Conservation (phyloP, 2,888 invertebrate species). For the Thecophora atra region DNA sequence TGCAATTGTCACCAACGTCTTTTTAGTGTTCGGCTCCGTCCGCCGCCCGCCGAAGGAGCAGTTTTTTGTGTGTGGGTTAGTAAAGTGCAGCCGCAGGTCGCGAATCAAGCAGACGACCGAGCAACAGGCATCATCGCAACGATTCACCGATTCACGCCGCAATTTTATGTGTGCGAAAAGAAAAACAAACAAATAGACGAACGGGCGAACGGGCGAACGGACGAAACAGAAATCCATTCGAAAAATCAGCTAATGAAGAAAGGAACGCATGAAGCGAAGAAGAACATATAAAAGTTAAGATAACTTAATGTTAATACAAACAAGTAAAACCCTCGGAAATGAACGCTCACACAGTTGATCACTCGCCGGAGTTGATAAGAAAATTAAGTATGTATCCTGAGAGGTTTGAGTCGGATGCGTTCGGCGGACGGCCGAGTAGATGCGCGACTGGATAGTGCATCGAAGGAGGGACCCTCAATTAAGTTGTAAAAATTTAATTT, state of each 20-base stretch:
- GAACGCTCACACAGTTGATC: not conserved
- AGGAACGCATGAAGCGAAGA: not conserved
- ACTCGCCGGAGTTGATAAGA: constrained; percentile 4
- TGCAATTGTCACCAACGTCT: too few relatives aligned
- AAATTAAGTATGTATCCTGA: constrained; percentile 29
- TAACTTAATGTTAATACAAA: constrained; percentile 15
- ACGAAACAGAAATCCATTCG: not conserved
- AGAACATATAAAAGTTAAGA: constrained; percentile 20
- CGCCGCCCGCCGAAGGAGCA: too few relatives aligned
- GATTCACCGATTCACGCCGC: not conserved
- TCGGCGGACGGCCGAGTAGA: not conserved
- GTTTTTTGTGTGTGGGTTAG: too few relatives aligned
- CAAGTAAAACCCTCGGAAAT: constrained; percentile 7
- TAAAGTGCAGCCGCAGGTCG: too few relatives aligned
- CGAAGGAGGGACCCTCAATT: constrained; percentile 20
- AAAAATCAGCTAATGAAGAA: not conserved
- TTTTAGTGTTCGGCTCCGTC: too few relatives aligned
- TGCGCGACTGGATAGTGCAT: too few relatives aligned
- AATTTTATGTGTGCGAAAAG: constrained; percentile 18
- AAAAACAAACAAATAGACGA: not conserved
- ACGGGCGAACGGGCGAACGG: too few relatives aligned
- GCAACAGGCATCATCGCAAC: not conserved
- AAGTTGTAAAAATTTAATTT: constrained; percentile 29
- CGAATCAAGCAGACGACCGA: not conserved
- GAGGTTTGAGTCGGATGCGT: constrained; percentile 7